phyloP scores from a whole-genome alignment of 1,140 invertebrate genomes.

The Dendroctonus ponderosae region DNA sequence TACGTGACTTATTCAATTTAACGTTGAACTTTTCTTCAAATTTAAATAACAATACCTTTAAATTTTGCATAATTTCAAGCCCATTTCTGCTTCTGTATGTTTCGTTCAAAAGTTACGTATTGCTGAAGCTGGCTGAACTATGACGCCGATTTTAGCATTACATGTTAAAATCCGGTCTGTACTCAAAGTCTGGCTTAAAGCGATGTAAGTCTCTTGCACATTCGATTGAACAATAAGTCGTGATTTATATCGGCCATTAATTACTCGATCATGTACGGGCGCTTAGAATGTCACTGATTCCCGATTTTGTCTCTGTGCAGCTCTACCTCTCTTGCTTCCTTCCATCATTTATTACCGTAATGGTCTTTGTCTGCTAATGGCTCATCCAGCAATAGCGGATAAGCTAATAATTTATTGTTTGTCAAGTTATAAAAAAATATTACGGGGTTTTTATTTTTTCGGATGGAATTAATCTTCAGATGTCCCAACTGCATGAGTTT shows the following conservation, averaged over 20 bases:
- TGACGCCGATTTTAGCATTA: too few relatives aligned
- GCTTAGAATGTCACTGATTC: slow-evolving; percentile 25
- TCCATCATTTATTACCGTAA: slow-evolving; percentile 15
- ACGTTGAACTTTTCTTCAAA: too few relatives aligned
- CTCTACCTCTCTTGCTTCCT: slow-evolving; percentile 16
- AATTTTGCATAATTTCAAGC: too few relatives aligned
- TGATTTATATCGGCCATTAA: slow-evolving; percentile 46
- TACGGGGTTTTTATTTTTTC: not conserved
- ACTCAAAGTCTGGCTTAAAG: not conserved
- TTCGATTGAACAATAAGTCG: slow-evolving; percentile 43
- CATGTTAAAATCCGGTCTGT: too few relatives aligned
- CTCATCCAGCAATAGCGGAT: slow-evolving; percentile 5
- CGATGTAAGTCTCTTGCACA: slow-evolving; percentile 13
- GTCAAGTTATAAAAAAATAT: slow-evolving; percentile 6
- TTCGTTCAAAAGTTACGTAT: too few relatives aligned
- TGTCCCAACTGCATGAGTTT: not conserved
- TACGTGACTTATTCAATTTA: too few relatives aligned
- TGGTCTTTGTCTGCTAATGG: slow-evolving; percentile 15
- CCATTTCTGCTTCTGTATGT: too few relatives aligned
- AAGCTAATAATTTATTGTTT: slow-evolving; percentile 20
- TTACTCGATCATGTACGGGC: slow-evolving; percentile 40
- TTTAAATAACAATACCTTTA: too few relatives aligned
- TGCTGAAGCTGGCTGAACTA: too few relatives aligned
- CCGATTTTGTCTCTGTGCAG: slow-evolving; percentile 16
- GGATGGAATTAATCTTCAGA: not conserved